Evolutionary conservation across 35 echinoderm and acorn worm genomes (phyloP).

Genomic region (Chiridota heheva): DNA sequence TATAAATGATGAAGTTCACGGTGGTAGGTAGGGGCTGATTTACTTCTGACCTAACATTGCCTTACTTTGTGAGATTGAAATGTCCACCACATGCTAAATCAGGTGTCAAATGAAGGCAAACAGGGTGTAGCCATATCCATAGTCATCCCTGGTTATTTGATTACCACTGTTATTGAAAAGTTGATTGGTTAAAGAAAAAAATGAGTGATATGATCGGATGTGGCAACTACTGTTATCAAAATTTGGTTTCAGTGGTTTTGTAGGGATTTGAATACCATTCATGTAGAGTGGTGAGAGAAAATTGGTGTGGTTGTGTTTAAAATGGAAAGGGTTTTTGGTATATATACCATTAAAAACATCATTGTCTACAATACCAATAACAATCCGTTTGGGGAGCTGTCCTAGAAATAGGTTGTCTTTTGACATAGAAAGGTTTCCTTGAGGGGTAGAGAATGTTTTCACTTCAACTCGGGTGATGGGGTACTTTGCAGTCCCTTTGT

Average conservation of each 20-base stretch:
- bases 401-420: conserved; percentile 17
- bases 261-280: conserved; percentile 71
- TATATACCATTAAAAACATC: conserved; percentile 62
- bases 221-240: conserved; percentile 27
- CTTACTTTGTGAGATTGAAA: conserved; percentile 58
- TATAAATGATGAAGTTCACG: too few species aligned
- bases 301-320: conserved; percentile 56
- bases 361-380: conserved; percentile 48
- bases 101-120: conserved; percentile 62
- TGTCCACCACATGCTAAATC: conserved; percentile 44
- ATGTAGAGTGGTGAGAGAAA: conserved; percentile 56
- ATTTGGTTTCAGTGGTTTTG: conserved; percentile 43
- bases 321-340: conserved; percentile 70
- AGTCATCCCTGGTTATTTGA: conserved; percentile 40
- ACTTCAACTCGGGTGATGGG: conserved; percentile 19
- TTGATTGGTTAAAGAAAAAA: conserved; percentile 37
- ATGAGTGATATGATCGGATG: conserved; percentile 44
- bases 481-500: conserved; percentile 31
- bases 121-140: conserved; percentile 41
- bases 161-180: conserved; percentile 36
- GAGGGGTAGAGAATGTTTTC: neutral
- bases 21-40: too few species aligned
- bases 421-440: conserved; percentile 14
- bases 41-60: too few species aligned
- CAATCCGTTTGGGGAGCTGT: conserved; percentile 61